phyloP scores from a whole-genome alignment of 2,888 invertebrate species.

The Drosophila anomelani region DNA sequence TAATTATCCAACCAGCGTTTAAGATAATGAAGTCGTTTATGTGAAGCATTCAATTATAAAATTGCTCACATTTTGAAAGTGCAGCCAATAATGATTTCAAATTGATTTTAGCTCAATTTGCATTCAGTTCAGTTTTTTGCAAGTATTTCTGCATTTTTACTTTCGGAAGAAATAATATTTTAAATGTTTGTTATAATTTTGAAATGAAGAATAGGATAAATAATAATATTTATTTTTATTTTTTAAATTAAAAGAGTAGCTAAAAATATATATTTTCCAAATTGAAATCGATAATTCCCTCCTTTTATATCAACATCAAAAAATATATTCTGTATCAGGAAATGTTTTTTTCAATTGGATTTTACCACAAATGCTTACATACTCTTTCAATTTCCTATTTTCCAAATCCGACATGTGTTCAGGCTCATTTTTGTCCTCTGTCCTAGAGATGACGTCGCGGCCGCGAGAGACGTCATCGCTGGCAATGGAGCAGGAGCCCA shows the following conservation, averaged over 20 bases:
- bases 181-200: too few relatives aligned
- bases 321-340: background rate
- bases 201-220: too few relatives aligned
- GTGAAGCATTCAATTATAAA: constrained; percentile 70
- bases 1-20: constrained; percentile 68
- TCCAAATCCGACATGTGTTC: background rate
- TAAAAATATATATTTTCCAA: background rate
- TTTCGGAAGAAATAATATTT: constrained; percentile 9
- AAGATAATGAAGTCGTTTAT: constrained; percentile 75
- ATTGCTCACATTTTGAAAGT: constrained; percentile 69
- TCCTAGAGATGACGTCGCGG: constrained; percentile 35
- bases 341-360: too few relatives aligned
- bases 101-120: constrained; percentile 58
- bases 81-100: constrained; percentile 50
- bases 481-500: constrained; percentile 10
- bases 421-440: constrained; percentile 3
- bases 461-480: constrained; percentile 30
- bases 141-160: constrained; percentile 40
- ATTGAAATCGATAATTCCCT: background rate
- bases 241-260: background rate
- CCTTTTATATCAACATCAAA: too few relatives aligned
- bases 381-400: background rate
- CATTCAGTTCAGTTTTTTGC: constrained; percentile 46
- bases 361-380: background rate
- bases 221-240: too few relatives aligned